Evolutionary conservation across 1,140 invertebrate genomes (phyloP).

Genomic region (Copidosoma floridanum): DNA sequence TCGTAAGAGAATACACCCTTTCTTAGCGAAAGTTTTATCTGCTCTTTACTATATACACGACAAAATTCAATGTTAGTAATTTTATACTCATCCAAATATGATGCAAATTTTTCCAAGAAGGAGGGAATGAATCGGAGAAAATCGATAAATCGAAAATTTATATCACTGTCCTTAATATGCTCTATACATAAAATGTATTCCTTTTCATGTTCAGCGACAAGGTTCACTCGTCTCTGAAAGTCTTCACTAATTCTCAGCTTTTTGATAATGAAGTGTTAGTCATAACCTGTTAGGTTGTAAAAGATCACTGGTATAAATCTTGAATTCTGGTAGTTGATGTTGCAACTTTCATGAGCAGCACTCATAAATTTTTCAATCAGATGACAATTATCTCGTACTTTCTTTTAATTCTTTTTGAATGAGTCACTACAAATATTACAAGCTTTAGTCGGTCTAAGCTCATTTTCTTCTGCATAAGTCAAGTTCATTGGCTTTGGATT

Average conservation of each 20-base stretch:
- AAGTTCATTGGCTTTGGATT: not conserved
- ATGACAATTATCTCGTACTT: slow-evolving; percentile 1
- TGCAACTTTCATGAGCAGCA: not conserved
- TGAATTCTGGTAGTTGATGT: not conserved
- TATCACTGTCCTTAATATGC: not conserved
- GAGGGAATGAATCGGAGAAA: slow-evolving; percentile 37
- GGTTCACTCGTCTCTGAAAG: not conserved
- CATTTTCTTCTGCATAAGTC: not conserved
- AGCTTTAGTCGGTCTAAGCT: not conserved
- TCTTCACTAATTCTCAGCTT: not conserved
- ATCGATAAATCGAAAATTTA: slow-evolving; percentile 39
- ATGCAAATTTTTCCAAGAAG: slow-evolving; percentile 1
- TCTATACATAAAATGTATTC: not conserved
- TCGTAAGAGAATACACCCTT: no score
- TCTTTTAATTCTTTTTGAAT: not conserved
- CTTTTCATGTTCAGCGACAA: not conserved
- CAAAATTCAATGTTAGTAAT: no score
- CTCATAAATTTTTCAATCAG: not conserved
- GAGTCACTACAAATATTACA: not conserved
- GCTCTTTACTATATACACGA: no score
- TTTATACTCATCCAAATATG: no score
- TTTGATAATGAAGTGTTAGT: not conserved
- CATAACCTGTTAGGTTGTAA: not conserved
- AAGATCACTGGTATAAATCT: not conserved
- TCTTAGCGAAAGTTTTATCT: no score